A percentile compares a stretch with the other conserved stretches of the same genome.
Conservation (phyloP, 2,113 vertebrate genomes). For the Anarrhichthys ocellatus region DNA sequence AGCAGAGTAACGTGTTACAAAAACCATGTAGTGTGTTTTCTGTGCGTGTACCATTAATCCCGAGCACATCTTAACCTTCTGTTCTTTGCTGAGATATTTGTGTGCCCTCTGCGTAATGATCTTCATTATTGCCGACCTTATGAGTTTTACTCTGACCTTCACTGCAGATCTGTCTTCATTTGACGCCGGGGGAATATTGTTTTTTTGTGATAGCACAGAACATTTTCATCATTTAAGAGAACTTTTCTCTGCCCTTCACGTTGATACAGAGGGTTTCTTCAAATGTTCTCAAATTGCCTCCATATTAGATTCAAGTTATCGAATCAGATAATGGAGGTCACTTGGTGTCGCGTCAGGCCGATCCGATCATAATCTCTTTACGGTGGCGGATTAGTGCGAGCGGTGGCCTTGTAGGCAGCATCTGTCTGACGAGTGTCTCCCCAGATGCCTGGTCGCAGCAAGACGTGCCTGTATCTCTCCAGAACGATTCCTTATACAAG, state of each 20-base stretch:
- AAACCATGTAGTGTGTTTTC: conserved; percentile 9
- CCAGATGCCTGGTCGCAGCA: conserved; percentile 51
- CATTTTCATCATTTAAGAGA: conserved; percentile 53
- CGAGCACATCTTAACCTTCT: conserved; percentile 48
- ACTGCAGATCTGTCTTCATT: conserved; percentile 52
- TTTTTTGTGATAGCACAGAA: conserved; percentile 35
- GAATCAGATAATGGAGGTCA: conserved; percentile 44
- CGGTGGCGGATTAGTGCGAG: conserved; percentile 32
- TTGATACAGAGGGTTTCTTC: conserved; percentile 22
- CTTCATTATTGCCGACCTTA: conserved; percentile 47
- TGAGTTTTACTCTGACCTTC: conserved; percentile 67
- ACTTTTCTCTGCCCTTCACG: conserved; percentile 46
- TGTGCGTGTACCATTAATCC: conserved; percentile 36
- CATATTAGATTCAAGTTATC: conserved; percentile 50
- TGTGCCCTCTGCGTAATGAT: conserved; percentile 60
- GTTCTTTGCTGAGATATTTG: conserved; percentile 48
- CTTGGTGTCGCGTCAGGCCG: conserved; percentile 16
- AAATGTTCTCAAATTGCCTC: conserved; percentile 48
- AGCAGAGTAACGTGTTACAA: not conserved
- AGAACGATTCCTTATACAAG: conserved; percentile 62
- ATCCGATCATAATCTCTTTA: conserved; percentile 28
- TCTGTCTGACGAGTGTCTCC: conserved; percentile 45
- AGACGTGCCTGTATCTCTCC: conserved; percentile 39
- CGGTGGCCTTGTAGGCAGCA: conserved; percentile 20
- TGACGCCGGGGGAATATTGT: conserved; percentile 30